Conservation (phyloP, 2,113 vertebrate genomes). For the Dryoscopus gambensis region DNA sequence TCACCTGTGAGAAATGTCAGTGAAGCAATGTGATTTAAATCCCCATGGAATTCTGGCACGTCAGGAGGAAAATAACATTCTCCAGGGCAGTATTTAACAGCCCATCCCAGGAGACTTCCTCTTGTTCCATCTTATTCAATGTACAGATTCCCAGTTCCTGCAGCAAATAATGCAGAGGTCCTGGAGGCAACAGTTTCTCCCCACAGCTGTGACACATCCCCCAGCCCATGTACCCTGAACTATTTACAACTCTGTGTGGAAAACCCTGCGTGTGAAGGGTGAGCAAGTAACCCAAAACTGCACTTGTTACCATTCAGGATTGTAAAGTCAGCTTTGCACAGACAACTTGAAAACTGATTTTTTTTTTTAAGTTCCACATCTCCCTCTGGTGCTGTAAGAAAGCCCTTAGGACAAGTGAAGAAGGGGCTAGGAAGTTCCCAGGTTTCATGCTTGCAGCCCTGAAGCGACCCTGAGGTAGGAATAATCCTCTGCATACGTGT, state of each 20-base stretch:
- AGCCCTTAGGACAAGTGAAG: not conserved
- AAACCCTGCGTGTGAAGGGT: not conserved
- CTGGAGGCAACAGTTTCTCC: not conserved
- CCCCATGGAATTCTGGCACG: rapidly evolving
- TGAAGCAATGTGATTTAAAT: not conserved
- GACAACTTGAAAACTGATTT: not conserved
- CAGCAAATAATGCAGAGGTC: not conserved
- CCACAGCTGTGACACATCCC: not conserved
- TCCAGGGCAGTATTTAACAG: not conserved
- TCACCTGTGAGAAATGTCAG: slow-evolving; percentile 23
- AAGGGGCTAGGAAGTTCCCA: not conserved
- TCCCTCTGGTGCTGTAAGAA: not conserved
- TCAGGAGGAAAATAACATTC: not conserved
- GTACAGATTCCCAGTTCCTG: not conserved
- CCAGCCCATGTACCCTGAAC: not conserved
- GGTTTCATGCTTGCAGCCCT: not conserved
- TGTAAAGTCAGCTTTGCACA: not conserved
- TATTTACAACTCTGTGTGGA: not conserved
- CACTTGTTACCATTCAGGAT: not conserved
- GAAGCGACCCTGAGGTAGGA: not conserved
- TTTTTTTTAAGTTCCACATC: not conserved
- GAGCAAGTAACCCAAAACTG: not conserved
- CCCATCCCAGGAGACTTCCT: not conserved
- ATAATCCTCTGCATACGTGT: not conserved
- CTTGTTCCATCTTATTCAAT: not conserved